These are phyloP conservation scores for Atopsyche davidsoni DNA, from an alignment of 1,140 invertebrate genomes.

Conservation along the genomic window DNA sequence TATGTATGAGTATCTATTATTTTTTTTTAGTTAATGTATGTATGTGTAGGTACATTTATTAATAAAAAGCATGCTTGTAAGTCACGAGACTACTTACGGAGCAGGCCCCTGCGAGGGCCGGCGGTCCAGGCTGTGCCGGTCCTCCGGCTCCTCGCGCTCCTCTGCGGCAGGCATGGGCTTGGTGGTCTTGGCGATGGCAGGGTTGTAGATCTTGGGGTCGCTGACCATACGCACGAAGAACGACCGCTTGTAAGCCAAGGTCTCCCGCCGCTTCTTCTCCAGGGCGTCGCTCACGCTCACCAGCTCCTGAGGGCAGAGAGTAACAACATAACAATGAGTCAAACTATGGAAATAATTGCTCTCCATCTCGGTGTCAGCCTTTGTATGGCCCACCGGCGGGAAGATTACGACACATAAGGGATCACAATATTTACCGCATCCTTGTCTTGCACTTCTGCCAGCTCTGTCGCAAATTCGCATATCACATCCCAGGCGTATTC, in stretches of 20 bases:
- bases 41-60: no score
- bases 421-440: conserved; percentile 44
- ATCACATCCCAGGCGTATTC: conserved; percentile 89
- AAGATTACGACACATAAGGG: not conserved
- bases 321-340: conserved; percentile 5
- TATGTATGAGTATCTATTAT: no score
- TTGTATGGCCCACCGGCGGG: not conserved
- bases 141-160: conserved; percentile 44
- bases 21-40: no score
- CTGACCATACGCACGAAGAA: conserved; percentile 96
- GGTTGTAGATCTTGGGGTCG: conserved; percentile 94
- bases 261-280: conserved; percentile 49
- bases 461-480: conserved; percentile 73
- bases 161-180: conserved; percentile 46
- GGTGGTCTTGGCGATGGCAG: conserved; percentile 69
- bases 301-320: conserved; percentile 18
- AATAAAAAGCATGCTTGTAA: no score
- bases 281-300: conserved; percentile 43
- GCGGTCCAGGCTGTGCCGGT: conserved; percentile 33
- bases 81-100: no score
- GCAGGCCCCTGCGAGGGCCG: conserved; percentile 28
- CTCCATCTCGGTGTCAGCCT: not conserved
- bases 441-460: conserved; percentile 62
- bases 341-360: conserved; percentile 2
- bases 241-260: conserved; percentile 81